Evolutionary conservation across 2,797 vertebrate species (phyloP).

Genomic region (Chaenodraco wilsoni): DNA sequence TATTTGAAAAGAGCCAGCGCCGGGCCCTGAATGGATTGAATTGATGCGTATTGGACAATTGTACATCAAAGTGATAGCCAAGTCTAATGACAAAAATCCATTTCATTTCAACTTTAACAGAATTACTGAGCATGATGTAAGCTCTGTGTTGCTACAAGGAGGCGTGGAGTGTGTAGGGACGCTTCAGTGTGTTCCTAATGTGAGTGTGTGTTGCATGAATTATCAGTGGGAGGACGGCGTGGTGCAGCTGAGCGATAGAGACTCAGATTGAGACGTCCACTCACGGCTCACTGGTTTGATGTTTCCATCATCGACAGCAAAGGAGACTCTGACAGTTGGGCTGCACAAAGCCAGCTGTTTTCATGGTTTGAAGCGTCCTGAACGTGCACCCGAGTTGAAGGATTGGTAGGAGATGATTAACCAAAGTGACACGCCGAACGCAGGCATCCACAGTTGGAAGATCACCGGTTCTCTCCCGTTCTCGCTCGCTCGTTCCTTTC

Average conservation of each 20-base stretch:
- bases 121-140: conserved; percentile 51
- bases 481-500: conserved; percentile 8
- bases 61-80: conserved; percentile 42
- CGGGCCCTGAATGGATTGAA: conserved; percentile 59
- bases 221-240: conserved; percentile 76
- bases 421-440: conserved; percentile 85
- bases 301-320: conserved; percentile 87
- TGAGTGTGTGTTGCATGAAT: conserved; percentile 78
- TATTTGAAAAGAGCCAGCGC: conserved; percentile 57
- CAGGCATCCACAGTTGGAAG: conserved; percentile 75
- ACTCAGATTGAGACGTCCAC: conserved; percentile 86
- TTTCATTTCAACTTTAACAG: conserved; percentile 67
- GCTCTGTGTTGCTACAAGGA: conserved; percentile 13
- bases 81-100: conserved; percentile 56
- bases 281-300: conserved; percentile 87
- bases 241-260: conserved; percentile 74
- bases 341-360: conserved; percentile 88
- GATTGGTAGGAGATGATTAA: conserved; percentile 87
- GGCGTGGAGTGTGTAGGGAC: conserved; percentile 12
- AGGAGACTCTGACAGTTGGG: conserved; percentile 87
- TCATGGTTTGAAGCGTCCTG: conserved; percentile 83
- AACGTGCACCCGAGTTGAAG: conserved; percentile 83
- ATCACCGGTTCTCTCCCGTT: conserved; percentile 55
- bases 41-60: conserved; percentile 67
- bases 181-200: conserved; percentile 60